phyloP scores from a whole-genome alignment of 2,888 invertebrate species.

The Crioceris asparagi region DNA sequence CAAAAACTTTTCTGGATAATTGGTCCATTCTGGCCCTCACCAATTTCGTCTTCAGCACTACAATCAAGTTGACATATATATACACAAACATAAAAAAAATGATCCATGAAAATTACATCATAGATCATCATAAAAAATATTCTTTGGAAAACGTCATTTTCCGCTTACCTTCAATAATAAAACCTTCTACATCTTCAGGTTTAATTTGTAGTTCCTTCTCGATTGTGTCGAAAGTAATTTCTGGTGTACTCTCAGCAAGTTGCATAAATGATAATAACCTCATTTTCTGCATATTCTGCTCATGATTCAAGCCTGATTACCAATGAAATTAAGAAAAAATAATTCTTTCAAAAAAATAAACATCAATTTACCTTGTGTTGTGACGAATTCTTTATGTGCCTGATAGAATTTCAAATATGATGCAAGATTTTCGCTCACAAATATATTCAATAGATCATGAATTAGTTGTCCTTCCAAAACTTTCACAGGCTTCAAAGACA shows the following conservation, averaged over 20 bases:
- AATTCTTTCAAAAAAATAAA: background rate
- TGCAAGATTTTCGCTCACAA: constrained; percentile 88
- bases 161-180: constrained; percentile 81
- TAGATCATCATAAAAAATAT: no score
- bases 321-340: background rate
- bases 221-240: constrained; percentile 85
- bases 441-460: constrained; percentile 86
- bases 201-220: constrained; percentile 79
- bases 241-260: constrained; percentile 85
- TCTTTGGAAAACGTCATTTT: no score
- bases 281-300: constrained; percentile 95
- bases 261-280: constrained; percentile 94
- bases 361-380: constrained; percentile 47
- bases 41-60: constrained; percentile 79
- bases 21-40: constrained; percentile 93
- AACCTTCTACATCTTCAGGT: constrained; percentile 85
- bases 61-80: constrained; percentile 17
- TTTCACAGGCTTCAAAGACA: constrained; percentile 87
- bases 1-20: constrained; percentile 68
- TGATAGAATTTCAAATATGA: constrained; percentile 88
- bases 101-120: no score
- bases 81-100: no score
- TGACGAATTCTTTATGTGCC: constrained; percentile 85
- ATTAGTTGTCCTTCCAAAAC: constrained; percentile 92
- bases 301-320: constrained; percentile 62